Base-by-base conservation (phyloP, 1,140 invertebrate genomes). In the Drosophila equinoxialis region DNA sequence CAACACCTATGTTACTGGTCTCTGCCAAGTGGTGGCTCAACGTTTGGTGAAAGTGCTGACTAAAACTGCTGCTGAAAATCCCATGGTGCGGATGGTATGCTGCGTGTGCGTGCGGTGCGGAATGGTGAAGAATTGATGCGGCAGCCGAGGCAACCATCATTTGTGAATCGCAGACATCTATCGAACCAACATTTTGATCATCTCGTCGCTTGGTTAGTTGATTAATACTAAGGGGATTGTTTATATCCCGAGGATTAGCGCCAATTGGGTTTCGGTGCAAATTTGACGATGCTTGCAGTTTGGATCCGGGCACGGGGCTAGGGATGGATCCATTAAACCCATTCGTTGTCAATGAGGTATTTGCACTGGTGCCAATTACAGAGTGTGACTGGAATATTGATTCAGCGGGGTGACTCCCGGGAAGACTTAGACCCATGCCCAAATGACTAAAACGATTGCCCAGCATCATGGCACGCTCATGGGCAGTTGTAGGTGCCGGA, bases 211-310 rank as follows among this genome's bases (percentile, higher is more conserved):
- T 96, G 42, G 96, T 97, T 69, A 97, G 93, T 92, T 97, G 96
- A 83, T 97, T 97, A 37, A 98, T 96, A 92, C 96, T 97, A 26
- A 97, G 93, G 23, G 97, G 97, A 93, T 98, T 98, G 93, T 98
- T 98, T 66, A 96, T 96, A 93, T 97, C 97, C 79, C 97, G 95
- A 10, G 97, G 97, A 93, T 98, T 97, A 8, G 97, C 97, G 63
- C 97, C 97, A 41, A 98, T 96, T 17, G 97, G 97, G 91, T 96
- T 95, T 14, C 90, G 77, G 23, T 81, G 79, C 17, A 78, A 33
- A 17, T 55, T 71, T 26, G 51, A 45, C n/a, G 68, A 48, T 23
- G 37, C 51, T 33, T 58, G 66, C 33, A 67, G 51, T 8, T 65
- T 62, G 13, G 74, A 45, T 33, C 70, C 35, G 45, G 42, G 17